phyloP scores from a whole-genome alignment of 2,797 vertebrate genomes.

The Muscicapa comitata region DNA sequence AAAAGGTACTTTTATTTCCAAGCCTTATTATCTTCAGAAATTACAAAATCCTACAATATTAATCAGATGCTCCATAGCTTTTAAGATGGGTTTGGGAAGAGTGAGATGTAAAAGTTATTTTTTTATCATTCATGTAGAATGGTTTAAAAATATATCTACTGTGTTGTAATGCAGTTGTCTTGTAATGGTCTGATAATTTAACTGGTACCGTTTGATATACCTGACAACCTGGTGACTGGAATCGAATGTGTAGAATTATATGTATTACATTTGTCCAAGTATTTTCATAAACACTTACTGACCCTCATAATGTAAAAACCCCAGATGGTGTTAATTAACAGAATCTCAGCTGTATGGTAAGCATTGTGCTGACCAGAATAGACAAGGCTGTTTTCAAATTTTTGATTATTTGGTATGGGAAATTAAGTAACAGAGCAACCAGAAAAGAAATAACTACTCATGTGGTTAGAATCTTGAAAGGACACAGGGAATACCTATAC shows the following conservation, averaged over 20 bases:
- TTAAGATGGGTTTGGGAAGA: not conserved
- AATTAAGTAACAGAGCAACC: not conserved
- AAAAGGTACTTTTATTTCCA: constrained; percentile 13
- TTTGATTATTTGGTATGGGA: not conserved
- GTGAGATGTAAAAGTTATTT: not conserved
- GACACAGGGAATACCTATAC: not conserved
- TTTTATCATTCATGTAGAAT: not conserved
- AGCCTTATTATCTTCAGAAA: constrained; percentile 17
- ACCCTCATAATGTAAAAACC: not conserved
- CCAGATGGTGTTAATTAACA: not conserved
- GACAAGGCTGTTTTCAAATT: not conserved
- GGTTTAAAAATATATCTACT: not conserved
- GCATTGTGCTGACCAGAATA: not conserved
- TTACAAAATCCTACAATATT: not conserved
- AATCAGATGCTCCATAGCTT: not conserved
- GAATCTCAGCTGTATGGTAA: not conserved
- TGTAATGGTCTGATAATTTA: not conserved
- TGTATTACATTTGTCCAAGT: not conserved
- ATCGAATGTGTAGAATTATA: not conserved
- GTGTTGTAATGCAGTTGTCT: not conserved
- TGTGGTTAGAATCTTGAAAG: not conserved
- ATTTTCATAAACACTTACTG: not conserved
- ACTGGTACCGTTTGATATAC: not conserved
- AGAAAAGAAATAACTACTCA: not conserved
- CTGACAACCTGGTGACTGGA: not conserved